Percentiles rank a stretch among this genome's conserved stretches.
Conservation (phyloP, 1,140 invertebrate genomes). For the Camponotus floridanus region DNA sequence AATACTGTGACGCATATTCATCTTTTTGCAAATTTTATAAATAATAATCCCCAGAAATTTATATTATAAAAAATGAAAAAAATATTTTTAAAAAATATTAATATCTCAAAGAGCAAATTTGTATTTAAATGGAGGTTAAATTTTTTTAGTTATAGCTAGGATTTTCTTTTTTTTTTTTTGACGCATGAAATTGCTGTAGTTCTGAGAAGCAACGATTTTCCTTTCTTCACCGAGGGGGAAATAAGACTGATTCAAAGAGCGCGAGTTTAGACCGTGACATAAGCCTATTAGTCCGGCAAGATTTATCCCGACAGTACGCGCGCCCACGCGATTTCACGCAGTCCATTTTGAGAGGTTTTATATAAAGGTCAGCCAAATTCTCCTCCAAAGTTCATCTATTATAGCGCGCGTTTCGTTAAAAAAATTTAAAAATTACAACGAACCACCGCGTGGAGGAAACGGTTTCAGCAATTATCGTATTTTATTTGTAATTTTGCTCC, state of each 20-base stretch:
- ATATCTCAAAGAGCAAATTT: background rate
- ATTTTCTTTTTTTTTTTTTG: slow-evolving; percentile 42
- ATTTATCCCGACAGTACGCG: slow-evolving; percentile 64
- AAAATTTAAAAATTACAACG: slow-evolving; percentile 49
- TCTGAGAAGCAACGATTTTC: background rate
- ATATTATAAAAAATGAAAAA: background rate
- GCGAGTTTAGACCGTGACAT: slow-evolving; percentile 66
- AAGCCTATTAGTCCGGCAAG: slow-evolving; percentile 67
- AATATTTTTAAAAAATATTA: background rate
- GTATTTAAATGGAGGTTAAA: background rate
- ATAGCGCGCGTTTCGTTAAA: slow-evolving; percentile 34
- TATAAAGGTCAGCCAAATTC: slow-evolving; percentile 28
- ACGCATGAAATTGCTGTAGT: background rate
- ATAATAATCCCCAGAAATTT: background rate
- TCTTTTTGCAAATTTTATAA: background rate
- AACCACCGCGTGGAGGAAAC: background rate
- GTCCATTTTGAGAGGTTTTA: slow-evolving; percentile 42
- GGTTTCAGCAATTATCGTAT: background rate
- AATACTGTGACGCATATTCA: background rate
- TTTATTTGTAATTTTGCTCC: slow-evolving; percentile 21
- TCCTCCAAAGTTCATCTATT: slow-evolving; percentile 47
- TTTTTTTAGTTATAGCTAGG: background rate
- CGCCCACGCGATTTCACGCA: slow-evolving; percentile 51
- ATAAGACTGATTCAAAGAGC: slow-evolving; percentile 28
- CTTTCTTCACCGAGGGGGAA: background rate